Base-by-base conservation (phyloP, 2,888 invertebrate species). In the Drosophila subquinaria region DNA sequence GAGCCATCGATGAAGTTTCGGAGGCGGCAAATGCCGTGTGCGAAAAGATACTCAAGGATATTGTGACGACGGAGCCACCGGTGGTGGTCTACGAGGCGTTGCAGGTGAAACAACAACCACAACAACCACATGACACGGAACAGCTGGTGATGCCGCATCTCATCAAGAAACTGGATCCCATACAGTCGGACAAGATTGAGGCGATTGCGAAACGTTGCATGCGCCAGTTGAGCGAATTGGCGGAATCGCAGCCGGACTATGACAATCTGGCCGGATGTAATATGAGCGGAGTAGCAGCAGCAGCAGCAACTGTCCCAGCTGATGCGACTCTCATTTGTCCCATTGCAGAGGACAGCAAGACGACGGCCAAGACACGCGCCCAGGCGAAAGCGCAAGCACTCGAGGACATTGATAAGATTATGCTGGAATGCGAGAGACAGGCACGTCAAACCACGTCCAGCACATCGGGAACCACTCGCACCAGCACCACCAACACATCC, bases 151-250 rank as follows among this genome's bases (percentile, higher is more conserved):
- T 88, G 89, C 92, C 92, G 4, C 75, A 84, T 50, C 76, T 88
- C 90, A 94, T 92, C 75, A 94, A 89, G 93, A 94, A 92, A 92
- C 91, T 90, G 90, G 94, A 93, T 92, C 94, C 88, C 92, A 83
- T 89, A 55, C 94, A 91, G 92, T 94, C 91, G 90, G 94, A 91
- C 64, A 93, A 91, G 91, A 92, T 91, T 92, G 94, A 91, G 88
- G 94, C 83, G 91, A 94, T 91, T 91, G 94, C 88, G 82, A 94
- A 91, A 92, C 94, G 93, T 20, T 93, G 93, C 71, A 92, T 92
- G 92, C 90, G 91, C 9, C 92, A 92, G 57, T 76, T 92, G 17
- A 93, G 91, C 68, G 91, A 92, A 62, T 73, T 93, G 69, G 93
- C 74, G 40, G 76, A 78, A 13, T 13, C 48, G 0, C 75, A 64